Evolutionary conservation across 2,113 vertebrate genomes (phyloP), one percentile per base, ranked within the genome.

Genomic region (Lamprologus lemairii): DNA sequence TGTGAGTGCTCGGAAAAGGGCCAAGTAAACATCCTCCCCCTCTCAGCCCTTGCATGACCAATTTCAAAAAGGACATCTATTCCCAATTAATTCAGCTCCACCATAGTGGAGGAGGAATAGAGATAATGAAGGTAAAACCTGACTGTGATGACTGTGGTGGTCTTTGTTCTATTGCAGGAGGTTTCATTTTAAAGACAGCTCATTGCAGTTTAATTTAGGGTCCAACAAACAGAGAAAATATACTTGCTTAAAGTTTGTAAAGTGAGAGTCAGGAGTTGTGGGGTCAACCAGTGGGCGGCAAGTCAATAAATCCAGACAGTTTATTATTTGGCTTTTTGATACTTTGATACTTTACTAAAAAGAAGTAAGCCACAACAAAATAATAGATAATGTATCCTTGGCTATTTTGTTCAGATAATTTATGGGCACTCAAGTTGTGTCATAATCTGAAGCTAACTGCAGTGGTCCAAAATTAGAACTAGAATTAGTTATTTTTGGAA

Each of bases 21-120:
- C 92, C 93, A 92, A 96, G 90, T 90, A 93, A 94, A 94, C 91
- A 90, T 82, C 91, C 86, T 94, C 87, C 84, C 53, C 91, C 87
- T 86, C 86, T 71, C 28, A 9, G 85, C 82, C 84, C 71, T 86
- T 85, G 84, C 90, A 92, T 94, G 89, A 91, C 93, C 92, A 91
- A 85, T 92, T 94, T 93, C 26, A 82, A 87, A 93, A 87, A 83
- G 80, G 84, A 94, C 78, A 90, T 93, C 88, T 93, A 91, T 92
- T 92, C 65, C 80, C 85, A 89, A 91, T 93, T 91, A 90, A 93
- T 93, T 89, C 88, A 86, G 60, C 86, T 84, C 37, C 40, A 81
- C 45, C 85, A 88, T 53, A 78, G 86, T 57, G 57, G 82, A 91
- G 81, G 83, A 92, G 84, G 84, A 90, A 87, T 40, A 8, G 80